Conservation (phyloP, 2,888 invertebrate genomes). For the Chorisops tibialis region DNA sequence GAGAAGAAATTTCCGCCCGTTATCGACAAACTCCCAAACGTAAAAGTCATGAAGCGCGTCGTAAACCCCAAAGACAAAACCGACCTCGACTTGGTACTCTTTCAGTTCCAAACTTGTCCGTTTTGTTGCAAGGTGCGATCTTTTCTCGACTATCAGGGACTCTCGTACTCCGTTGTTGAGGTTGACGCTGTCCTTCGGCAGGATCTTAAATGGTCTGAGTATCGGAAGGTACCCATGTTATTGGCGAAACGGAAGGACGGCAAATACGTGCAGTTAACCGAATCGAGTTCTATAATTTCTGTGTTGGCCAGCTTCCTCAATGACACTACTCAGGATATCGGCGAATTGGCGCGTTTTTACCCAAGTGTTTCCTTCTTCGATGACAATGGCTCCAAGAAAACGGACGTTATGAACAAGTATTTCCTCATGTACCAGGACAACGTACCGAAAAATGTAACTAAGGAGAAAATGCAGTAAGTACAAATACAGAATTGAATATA, state of each 20-base stretch:
- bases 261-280: constrained; percentile 79
- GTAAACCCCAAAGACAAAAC: constrained; percentile 62
- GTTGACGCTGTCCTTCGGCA: constrained; percentile 92
- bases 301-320: constrained; percentile 73
- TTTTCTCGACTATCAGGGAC: constrained; percentile 86
- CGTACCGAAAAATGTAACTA: constrained; percentile 54
- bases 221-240: constrained; percentile 93
- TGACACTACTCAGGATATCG: constrained; percentile 59
- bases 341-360: constrained; percentile 72
- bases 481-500: too few relatives aligned
- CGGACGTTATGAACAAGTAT: constrained; percentile 83
- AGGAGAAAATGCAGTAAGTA: constrained; percentile 60
- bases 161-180: constrained; percentile 94
- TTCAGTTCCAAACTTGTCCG: constrained; percentile 96
- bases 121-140: constrained; percentile 92
- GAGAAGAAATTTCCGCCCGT: constrained; percentile 44
- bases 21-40: constrained; percentile 54
- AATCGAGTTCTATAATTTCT: constrained; percentile 93
- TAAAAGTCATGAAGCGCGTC: constrained; percentile 61
- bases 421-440: constrained; percentile 75
- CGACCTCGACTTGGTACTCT: constrained; percentile 78
- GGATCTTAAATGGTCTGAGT: constrained; percentile 88
- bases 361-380: constrained; percentile 67
- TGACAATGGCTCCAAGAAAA: constrained; percentile 63
- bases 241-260: constrained; percentile 70